These are phyloP conservation scores for Lepus oiostolus DNA, from an alignment of 2,797 vertebrate genomes.

Conservation along the genomic window DNA sequence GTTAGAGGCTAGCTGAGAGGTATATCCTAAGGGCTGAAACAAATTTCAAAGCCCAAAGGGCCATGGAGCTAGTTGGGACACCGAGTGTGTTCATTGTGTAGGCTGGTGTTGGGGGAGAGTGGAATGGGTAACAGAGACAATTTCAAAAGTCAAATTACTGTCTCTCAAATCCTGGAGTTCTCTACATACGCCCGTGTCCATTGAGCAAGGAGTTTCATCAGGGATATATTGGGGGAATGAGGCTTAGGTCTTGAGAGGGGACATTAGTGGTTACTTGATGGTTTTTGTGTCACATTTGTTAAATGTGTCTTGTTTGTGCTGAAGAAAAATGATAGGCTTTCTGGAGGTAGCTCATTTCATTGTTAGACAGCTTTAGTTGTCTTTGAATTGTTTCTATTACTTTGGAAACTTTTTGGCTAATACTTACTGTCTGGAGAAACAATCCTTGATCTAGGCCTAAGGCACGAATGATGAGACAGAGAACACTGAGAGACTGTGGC, in stretches of 20 bases:
- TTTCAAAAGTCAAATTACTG: conserved; percentile 45
- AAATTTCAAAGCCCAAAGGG: conserved; percentile 46
- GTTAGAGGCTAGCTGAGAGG: conserved; percentile 33
- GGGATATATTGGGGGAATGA: not conserved
- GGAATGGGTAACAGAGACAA: not conserved
- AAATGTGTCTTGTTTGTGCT: conserved; percentile 51
- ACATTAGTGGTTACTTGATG: not conserved
- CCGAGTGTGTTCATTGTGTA: not conserved
- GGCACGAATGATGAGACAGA: conserved; percentile 30
- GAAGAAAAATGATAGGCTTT: conserved; percentile 50
- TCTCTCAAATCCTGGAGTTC: conserved; percentile 44
- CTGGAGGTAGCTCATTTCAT: conserved; percentile 7
- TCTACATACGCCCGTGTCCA: conserved; percentile 17
- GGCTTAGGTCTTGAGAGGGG: conserved; percentile 17
- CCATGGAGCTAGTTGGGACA: conserved; percentile 26
- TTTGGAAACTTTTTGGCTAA: conserved; percentile 42
- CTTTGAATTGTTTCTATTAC: conserved; percentile 44
- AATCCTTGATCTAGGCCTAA: conserved; percentile 39
- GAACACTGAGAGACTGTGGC: not conserved
- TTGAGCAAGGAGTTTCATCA: not conserved
- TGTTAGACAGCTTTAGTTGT: conserved; percentile 29
- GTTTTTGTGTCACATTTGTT: conserved; percentile 39
- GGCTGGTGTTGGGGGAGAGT: not conserved
- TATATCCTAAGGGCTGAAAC: not conserved
- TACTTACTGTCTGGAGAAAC: conserved; percentile 44